Conservation (phyloP, 2,797 vertebrate genomes). For the Malacoctenus gilli region DNA sequence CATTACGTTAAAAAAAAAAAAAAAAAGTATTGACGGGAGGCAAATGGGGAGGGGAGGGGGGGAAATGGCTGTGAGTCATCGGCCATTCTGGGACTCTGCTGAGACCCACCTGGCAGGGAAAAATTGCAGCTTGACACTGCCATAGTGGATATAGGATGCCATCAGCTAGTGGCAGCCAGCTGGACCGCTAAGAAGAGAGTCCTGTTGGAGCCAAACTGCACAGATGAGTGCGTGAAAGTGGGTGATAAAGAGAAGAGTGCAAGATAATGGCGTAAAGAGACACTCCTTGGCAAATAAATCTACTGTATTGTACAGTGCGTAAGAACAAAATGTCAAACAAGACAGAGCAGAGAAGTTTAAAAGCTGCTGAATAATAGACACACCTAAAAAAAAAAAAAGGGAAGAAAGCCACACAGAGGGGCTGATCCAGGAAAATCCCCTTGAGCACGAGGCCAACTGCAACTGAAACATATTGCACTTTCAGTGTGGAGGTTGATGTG, state of each 20-base stretch:
- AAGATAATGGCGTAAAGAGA: slow-evolving; percentile 1
- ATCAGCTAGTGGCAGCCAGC: slow-evolving; percentile 15
- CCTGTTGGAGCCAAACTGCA: slow-evolving; percentile 25
- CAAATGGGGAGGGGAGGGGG: not conserved
- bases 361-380: too few species aligned
- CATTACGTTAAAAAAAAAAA: slow-evolving; percentile 80
- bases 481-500: too few species aligned
- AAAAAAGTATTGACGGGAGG: slow-evolving; percentile 20
- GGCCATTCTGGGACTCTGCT: slow-evolving; percentile 33
- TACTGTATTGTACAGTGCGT: not conserved
- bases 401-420: too few species aligned
- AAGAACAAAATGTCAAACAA: not conserved
- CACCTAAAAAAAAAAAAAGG: too few species aligned
- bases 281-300: not conserved
- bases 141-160: slow-evolving; percentile 26
- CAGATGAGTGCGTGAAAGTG: slow-evolving; percentile 5
- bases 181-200: slow-evolving; percentile 20
- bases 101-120: slow-evolving; percentile 37
- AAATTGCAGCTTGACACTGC: slow-evolving; percentile 39
- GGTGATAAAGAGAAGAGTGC: not conserved
- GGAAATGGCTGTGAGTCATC: slow-evolving; percentile 59
- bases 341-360: not conserved
- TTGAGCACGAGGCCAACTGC: too few species aligned
- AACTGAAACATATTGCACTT: too few species aligned
- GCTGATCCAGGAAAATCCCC: too few species aligned